These are phyloP conservation scores for Peromyscus maniculatus DNA, from an alignment of 2,113 vertebrate species.

Conservation along the genomic window DNA sequence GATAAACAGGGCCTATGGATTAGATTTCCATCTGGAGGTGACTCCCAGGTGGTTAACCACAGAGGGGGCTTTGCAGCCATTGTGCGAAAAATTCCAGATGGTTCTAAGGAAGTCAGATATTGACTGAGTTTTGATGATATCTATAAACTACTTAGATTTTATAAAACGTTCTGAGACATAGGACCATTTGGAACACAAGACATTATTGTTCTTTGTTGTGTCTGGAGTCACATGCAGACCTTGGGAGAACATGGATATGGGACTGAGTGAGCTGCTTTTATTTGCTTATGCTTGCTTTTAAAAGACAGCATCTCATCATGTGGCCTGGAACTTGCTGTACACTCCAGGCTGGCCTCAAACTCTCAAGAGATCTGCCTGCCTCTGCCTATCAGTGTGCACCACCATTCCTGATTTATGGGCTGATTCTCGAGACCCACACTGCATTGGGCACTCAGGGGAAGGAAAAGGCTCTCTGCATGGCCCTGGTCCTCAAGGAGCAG, in stretches of 20 bases:
- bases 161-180: neutral
- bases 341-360: neutral
- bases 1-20: neutral
- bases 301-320: neutral
- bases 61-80: neutral
- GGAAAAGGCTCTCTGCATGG: neutral
- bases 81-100: neutral
- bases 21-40: neutral
- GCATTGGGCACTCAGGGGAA: neutral
- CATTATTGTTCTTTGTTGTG: neutral
- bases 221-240: neutral
- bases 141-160: neutral
- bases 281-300: neutral
- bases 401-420: neutral
- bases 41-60: neutral
- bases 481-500: neutral
- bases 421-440: neutral
- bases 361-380: neutral
- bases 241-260: neutral
- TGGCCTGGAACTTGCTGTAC: neutral
- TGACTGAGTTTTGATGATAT: neutral
- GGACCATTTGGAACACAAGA: neutral
- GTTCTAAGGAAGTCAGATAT: conserved; percentile 18
- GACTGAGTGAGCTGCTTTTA: neutral
- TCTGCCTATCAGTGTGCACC: neutral